Evolutionary conservation across 1,140 invertebrate species (phyloP).

Genomic region (Coptotermes formosanus): DNA sequence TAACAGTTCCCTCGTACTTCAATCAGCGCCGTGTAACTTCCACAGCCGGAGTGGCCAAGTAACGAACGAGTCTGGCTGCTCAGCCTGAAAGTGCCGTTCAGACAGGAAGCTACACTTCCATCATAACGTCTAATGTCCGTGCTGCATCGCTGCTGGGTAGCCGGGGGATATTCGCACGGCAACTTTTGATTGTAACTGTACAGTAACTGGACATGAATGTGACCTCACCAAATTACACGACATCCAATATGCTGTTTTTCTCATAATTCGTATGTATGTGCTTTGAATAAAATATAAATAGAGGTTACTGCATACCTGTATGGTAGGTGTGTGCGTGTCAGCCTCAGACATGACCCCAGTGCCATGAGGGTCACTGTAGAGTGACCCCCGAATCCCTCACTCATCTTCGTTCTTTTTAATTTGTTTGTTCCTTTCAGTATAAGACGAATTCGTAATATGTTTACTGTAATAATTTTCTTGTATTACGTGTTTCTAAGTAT

Average conservation of each 20-base stretch:
- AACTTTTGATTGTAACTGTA: background rate
- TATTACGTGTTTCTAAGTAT: background rate
- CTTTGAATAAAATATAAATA: background rate
- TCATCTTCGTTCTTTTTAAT: background rate
- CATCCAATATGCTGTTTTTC: conserved; percentile 1
- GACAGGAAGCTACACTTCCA: no score
- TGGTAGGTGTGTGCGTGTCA: background rate
- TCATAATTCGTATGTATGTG: background rate
- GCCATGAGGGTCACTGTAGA: background rate
- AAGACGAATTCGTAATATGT: background rate
- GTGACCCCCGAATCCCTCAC: background rate
- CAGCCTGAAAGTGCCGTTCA: no score
- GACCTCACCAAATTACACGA: conserved; percentile 15
- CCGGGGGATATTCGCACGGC: no score
- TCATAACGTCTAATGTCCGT: no score
- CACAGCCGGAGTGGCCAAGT: no score
- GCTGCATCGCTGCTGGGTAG: no score
- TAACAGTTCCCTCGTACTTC: no score
- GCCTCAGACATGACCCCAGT: background rate
- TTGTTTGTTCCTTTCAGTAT: background rate
- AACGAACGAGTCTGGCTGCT: no score
- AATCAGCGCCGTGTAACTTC: no score
- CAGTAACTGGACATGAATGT: background rate
- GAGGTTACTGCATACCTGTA: background rate
- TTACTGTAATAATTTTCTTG: background rate